A percentile compares a stretch with the other conserved stretches of the same genome.
These are phyloP conservation scores for Bradypodion pumilum DNA, from an alignment of 2,797 vertebrate species.

Conservation along the genomic window DNA sequence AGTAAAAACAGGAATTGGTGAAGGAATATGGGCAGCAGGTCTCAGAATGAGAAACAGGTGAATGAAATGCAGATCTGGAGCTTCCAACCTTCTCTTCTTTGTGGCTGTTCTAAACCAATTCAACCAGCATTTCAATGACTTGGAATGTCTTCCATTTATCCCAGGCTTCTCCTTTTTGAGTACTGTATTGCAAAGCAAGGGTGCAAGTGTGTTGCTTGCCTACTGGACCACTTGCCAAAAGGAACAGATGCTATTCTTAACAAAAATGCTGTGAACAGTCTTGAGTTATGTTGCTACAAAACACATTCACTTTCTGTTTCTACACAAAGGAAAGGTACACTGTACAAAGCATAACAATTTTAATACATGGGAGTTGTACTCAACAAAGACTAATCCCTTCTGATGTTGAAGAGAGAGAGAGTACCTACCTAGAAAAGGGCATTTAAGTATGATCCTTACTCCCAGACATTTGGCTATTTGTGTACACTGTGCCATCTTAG, in stretches of 20 bases:
- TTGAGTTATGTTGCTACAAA: neutral
- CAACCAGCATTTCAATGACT: neutral
- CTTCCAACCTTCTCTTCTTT: neutral
- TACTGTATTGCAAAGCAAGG: neutral
- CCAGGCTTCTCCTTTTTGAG: neutral
- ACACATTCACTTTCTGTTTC: neutral
- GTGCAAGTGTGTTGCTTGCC: neutral
- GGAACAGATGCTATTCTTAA: neutral
- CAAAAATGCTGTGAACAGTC: neutral
- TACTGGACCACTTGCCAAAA: neutral
- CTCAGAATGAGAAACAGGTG: constrained; percentile 6
- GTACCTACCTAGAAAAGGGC: no score
- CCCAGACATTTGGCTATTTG: neutral
- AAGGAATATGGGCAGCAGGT: neutral
- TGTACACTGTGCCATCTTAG: neutral
- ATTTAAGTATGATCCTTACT: neutral
- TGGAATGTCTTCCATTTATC: neutral
- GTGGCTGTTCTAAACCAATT: neutral
- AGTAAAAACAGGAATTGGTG: neutral
- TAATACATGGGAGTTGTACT: neutral
- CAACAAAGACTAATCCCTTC: constrained; percentile 1
- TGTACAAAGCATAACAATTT: neutral
- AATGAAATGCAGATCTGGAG: neutral
- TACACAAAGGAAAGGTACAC: neutral
- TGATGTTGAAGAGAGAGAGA: neutral